Evolutionary conservation across 2,113 vertebrate species (phyloP).

Genomic region (Nerophis ophidion): DNA sequence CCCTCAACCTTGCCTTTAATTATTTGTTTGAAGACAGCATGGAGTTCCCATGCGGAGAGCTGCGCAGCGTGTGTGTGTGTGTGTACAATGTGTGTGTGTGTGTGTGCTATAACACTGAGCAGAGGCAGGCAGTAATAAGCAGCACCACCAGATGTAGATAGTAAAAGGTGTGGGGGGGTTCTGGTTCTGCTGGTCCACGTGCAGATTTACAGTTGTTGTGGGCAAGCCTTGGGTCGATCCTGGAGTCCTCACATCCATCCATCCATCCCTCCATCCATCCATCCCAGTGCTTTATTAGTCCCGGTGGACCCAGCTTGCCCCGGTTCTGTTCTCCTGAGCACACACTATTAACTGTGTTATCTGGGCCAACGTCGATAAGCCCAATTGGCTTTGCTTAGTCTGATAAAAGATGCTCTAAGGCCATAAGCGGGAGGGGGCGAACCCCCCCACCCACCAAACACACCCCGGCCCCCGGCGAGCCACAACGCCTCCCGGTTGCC

Average conservation of each 20-base stretch:
- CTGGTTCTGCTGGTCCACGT: slow-evolving; percentile 51
- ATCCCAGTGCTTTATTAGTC: slow-evolving; percentile 18
- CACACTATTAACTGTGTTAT: slow-evolving; percentile 87
- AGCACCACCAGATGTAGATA: slow-evolving; percentile 92
- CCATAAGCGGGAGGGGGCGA: slow-evolving; percentile 29
- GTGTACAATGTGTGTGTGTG: slow-evolving; percentile 46
- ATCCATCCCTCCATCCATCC: slow-evolving; percentile 45
- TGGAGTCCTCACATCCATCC: slow-evolving; percentile 35
- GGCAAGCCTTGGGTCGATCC: slow-evolving; percentile 53
- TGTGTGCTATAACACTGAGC: slow-evolving; percentile 59
- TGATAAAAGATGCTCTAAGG: slow-evolving; percentile 77
- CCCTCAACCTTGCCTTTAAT: slow-evolving; percentile 97
- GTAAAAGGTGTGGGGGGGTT: slow-evolving; percentile 74
- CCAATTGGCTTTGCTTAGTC: slow-evolving; percentile 81
- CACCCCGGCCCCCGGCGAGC: background rate
- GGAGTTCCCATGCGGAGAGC: slow-evolving; percentile 92
- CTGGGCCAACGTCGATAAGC: slow-evolving; percentile 78
- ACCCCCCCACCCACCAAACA: slow-evolving; percentile 37
- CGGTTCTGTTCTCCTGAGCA: slow-evolving; percentile 77
- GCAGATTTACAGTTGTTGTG: slow-evolving; percentile 55
- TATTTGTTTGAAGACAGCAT: slow-evolving; percentile 99
- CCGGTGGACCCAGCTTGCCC: slow-evolving; percentile 63
- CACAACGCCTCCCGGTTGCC: slow-evolving; percentile 60
- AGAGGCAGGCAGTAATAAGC: slow-evolving; percentile 81
- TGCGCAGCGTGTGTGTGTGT: slow-evolving; percentile 63